Base-by-base conservation (phyloP, 2,888 invertebrate genomes). In the Erebia palarica region DNA sequence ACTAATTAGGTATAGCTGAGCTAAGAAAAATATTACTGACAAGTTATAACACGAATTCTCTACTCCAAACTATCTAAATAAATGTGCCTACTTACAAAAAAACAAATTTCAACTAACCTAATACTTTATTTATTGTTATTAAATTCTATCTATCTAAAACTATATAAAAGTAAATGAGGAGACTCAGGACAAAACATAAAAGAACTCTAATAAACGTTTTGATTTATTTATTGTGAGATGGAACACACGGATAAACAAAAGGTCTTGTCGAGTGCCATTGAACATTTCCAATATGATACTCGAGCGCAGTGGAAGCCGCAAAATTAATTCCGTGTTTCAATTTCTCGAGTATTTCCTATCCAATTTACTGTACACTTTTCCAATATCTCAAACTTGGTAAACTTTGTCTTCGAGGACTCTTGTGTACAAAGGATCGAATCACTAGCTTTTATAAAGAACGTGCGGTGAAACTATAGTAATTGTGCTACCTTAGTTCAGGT, bases 361-460 rank as follows among this genome's bases (percentile, higher is more conserved):
- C 74, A 74, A 74, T 75, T 75, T 71, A 61, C 73, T 70, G 70
- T 73, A 73, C 70, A 74, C 73, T 75, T 71, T 76, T 75, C 73
- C 74, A 73, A 76, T 76, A 74, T 73, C 74, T 70, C 69, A 59
- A 74, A 73, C 55, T 73, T 70, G 53, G 66, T 64, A 73, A 74
- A 73, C 66, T 73, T 73, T 70, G 66, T 67, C 66, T 73, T 66
- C 53, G 42, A 73, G 68, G 70, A 72, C 58, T 66, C 69, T 67
- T 64, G 66, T 65, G 66, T 68, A 70, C 69, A 73, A 73, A 70
- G 64, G 66, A 70, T 66, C 70, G 58, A 73, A 74, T 74, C 58
- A 70, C 72, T 60, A 68, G 66, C 65, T 63, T 21, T 57, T 72
- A 42, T 53, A 42, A 63, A 68, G 57, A 59, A 67, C 51, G 47